Base-by-base conservation (phyloP, 2,113 vertebrate genomes). In the Chaetops frenatus region DNA sequence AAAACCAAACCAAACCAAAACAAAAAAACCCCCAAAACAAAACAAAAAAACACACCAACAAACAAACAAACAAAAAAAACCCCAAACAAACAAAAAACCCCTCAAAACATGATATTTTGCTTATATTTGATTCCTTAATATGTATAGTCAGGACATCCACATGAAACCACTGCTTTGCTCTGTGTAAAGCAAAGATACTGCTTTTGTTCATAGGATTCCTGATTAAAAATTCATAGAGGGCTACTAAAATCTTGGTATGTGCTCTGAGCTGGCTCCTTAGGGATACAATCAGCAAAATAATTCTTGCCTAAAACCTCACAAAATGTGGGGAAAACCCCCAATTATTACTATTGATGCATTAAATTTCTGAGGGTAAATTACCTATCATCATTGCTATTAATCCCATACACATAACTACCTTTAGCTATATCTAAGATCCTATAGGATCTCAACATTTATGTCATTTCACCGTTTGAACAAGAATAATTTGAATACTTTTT, bases 251-350 rank as follows among this genome's bases (percentile, higher is more conserved):
- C 42, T 61, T 61, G 11, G 6, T 58, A 13, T 22, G 17, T 74
- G 24, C 24, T 69, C 40, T 65, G n/a, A 66, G 21, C 7, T 24
- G 65, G 20, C 7, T 12, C 12, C 15, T 50, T 36, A 31, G 28
- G 22, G 65, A 57, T 19, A 21, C 8, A 77, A n/a, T 15, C 10
- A 78, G 31, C 2, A 60, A 73, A 78, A 78, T 33, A 16, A 31
- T 8, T 72, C 89, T 66, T 74, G 7, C 24, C 3, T 53, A 44
- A 40, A 25, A 48, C 29, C 44, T 87, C 40, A 70, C 20, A 7
- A 65, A 69, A 77, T 24, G 7, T 25, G 12, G 19, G 6, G 6
- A 15, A 47, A 5, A 0, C 1, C 2, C 17, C 2, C 7, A 50
- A 3, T 36, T 74, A 12, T 65, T 81, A 23, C 6, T 44, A 11